Conservation (phyloP, 2,797 vertebrate genomes). For the Protosalanx chinensis region DNA sequence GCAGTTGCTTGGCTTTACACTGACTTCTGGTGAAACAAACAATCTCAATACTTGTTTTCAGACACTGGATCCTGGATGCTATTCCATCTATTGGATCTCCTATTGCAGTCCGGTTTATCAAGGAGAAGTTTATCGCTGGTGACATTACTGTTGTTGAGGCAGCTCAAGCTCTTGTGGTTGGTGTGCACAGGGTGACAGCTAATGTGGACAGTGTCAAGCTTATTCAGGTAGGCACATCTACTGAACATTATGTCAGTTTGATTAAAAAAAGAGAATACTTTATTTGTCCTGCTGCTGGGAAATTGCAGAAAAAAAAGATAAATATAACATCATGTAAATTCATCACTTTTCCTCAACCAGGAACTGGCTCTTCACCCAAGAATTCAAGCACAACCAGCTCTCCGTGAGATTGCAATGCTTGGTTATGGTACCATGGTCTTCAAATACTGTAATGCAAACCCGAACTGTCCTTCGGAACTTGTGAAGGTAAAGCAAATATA, state of each 20-base stretch:
- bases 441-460: slow-evolving; percentile 71
- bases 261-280: background rate
- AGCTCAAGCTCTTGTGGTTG: slow-evolving; percentile 65
- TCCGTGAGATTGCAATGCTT: slow-evolving; percentile 72
- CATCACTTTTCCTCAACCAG: slow-evolving; percentile 38
- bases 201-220: slow-evolving; percentile 62
- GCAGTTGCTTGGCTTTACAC: too few species aligned
- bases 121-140: slow-evolving; percentile 65
- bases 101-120: slow-evolving; percentile 73
- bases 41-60: slow-evolving; percentile 37
- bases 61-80: slow-evolving; percentile 77
- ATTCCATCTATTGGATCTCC: slow-evolving; percentile 69
- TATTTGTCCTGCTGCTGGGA: too few species aligned
- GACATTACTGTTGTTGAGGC: slow-evolving; percentile 68
- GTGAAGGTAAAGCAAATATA: slow-evolving; percentile 68
- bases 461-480: slow-evolving; percentile 68
- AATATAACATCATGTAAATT: background rate
- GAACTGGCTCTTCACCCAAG: slow-evolving; percentile 37
- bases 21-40: too few species aligned
- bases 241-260: background rate
- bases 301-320: background rate
- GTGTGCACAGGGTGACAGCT: slow-evolving; percentile 74
- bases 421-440: slow-evolving; percentile 77
- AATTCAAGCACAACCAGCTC: slow-evolving; percentile 47
- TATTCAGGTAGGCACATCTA: slow-evolving; percentile 51